Percentiles rank a stretch among this genome's conserved stretches.
Conservation (phyloP, 2,797 vertebrate species). For the Sylvia borin region DNA sequence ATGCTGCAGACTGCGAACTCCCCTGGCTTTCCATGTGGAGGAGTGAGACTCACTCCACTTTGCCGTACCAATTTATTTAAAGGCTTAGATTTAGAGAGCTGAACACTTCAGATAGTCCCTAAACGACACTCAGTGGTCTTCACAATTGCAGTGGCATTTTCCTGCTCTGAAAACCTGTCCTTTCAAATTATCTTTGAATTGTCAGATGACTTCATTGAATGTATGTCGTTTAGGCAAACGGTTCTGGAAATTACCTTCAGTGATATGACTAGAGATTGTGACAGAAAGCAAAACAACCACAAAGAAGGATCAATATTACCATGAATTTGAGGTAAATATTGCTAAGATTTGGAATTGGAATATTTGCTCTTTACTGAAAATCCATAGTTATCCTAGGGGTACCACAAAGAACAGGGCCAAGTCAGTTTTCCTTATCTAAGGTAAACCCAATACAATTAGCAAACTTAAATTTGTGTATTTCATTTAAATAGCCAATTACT, state of each 20-base stretch:
- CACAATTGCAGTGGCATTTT: neutral
- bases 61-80: neutral
- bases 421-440: neutral
- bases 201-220: neutral
- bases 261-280: neutral
- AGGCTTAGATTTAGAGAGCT: neutral
- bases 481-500: neutral
- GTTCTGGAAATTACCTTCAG: neutral
- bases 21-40: neutral
- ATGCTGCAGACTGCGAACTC: neutral
- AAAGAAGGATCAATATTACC: neutral
- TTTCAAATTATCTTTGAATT: neutral
- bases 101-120: neutral
- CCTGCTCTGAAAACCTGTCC: neutral
- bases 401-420: neutral
- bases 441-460: neutral
- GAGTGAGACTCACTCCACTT: neutral
- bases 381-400: neutral
- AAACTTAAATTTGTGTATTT: neutral
- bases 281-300: neutral
- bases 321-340: neutral
- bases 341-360: neutral
- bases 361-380: neutral
- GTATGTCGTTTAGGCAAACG: neutral
- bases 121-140: neutral